A percentile compares a stretch with the other conserved stretches of the same genome.
Evolutionary conservation across 2,888 invertebrate species (phyloP).

Genomic region (Formica aserva): DNA sequence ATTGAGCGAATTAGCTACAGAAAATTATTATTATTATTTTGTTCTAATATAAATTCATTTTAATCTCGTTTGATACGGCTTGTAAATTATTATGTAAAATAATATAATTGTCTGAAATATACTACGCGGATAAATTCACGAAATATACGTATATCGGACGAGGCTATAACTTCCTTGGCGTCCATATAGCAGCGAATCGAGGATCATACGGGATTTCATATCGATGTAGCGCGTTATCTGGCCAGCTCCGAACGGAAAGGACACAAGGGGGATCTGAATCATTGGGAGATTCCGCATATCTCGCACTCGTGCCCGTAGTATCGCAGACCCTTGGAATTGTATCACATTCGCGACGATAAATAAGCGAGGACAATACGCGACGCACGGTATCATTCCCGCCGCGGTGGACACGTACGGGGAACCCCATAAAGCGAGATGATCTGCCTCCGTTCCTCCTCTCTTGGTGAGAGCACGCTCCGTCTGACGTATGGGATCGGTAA

Average conservation of each 20-base stretch:
- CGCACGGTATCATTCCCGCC: conserved; percentile 55
- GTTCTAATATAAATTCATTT: conserved; percentile 9
- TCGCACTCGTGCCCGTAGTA: conserved; percentile 33
- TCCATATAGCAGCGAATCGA: conserved; percentile 36
- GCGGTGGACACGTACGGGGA: conserved; percentile 63
- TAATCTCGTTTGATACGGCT: not conserved
- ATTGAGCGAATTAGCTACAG: not conserved
- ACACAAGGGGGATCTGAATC: conserved; percentile 53
- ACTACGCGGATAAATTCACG: conserved; percentile 29
- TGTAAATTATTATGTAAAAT: not conserved
- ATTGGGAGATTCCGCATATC: conserved; percentile 51
- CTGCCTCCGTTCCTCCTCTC: conserved; percentile 52
- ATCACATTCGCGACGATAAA: conserved; percentile 71
- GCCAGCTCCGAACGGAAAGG: conserved; percentile 40
- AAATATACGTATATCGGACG: conserved; percentile 19
- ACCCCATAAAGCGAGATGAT: conserved; percentile 71
- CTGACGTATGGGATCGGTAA: conserved; percentile 54
- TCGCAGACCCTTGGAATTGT: conserved; percentile 64
- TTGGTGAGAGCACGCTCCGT: conserved; percentile 54
- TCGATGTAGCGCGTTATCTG: conserved; percentile 53
- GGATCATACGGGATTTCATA: conserved; percentile 49
- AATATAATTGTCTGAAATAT: conserved; percentile 14
- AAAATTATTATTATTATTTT: conserved; percentile 9
- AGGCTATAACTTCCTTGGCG: conserved; percentile 26
- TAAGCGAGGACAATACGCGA: conserved; percentile 75